Evolutionary conservation across 2,113 vertebrate genomes (phyloP).

Genomic region (Atractosteus spatula): DNA sequence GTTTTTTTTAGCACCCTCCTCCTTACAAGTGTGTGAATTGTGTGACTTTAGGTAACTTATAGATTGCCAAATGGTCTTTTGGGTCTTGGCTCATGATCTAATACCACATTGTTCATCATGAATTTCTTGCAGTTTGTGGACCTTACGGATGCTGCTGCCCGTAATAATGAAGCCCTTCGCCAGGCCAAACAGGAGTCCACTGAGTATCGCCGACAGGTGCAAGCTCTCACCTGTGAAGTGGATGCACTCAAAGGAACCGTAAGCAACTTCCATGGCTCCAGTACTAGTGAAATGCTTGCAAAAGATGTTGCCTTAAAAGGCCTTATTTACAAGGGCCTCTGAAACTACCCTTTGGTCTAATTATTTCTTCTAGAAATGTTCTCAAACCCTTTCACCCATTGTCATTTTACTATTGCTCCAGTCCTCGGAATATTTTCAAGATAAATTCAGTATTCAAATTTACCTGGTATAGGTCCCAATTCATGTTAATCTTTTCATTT

Average conservation of each 20-base stretch:
- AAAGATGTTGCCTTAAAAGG: not conserved
- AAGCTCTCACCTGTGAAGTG: conserved; percentile 89
- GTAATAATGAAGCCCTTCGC: conserved; percentile 85
- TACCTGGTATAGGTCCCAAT: too few relatives aligned
- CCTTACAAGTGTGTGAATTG: too few relatives aligned
- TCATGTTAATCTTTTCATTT: too few relatives aligned
- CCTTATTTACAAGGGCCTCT: not conserved
- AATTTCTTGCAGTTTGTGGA: conserved; percentile 77
- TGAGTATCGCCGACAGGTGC: conserved; percentile 92
- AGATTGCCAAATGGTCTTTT: too few relatives aligned
- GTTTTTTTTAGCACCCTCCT: too few relatives aligned
- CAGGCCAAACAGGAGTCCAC: conserved; percentile 87
- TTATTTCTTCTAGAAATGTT: not conserved
- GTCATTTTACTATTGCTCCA: not conserved
- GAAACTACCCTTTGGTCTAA: not conserved
- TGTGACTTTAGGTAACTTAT: too few relatives aligned
- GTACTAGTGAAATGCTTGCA: not conserved
- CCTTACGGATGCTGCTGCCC: conserved; percentile 85
- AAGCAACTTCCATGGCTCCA: conserved; percentile 57
- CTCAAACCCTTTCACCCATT: not conserved
- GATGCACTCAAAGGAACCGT: conserved; percentile 93
- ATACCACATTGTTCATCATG: too few relatives aligned
- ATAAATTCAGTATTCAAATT: too few relatives aligned
- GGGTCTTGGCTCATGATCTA: too few relatives aligned
- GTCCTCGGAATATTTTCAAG: too few relatives aligned